Base-by-base conservation (phyloP, 1,140 invertebrate genomes). In the Tetragonula clypearis region DNA sequence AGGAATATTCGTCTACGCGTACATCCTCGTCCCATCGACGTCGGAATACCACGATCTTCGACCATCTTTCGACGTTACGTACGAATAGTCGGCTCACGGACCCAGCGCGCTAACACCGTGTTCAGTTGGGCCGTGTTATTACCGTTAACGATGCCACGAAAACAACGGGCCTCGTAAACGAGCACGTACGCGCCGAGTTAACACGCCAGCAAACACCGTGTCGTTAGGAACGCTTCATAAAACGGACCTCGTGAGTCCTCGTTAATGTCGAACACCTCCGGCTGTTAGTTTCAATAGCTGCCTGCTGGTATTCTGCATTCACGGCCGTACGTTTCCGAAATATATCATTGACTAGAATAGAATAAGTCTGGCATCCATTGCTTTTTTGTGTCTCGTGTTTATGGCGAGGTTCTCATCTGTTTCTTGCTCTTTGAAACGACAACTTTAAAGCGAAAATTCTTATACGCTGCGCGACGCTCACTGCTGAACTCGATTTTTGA, bases 161-260 rank as follows among this genome's bases (percentile, higher is more conserved):
- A 90, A 90, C 88, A 87, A 88, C 79, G 66, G 26, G 14, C 68
- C 72, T 82, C 86, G 79, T 90, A 88, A 90, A 88, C 77, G 88
- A 62, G 49, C 60, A 58, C 58, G 75, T 86, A 86, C 71, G 79
- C 75, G 58, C 11, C 35, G 68, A 79, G 79, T 86, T 82, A 82
- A 23, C 84, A 19, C 21, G 56, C 41, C 55, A 9, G 69, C 68
- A 49, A 74, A 66, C 30, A 19, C 30, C 58, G 79, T 82, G 72
- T 88, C 84, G 88, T 89, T 90, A 87, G 62, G 62, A 49, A 76
- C 74, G 79, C 85, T 85, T 82, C 88, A 74, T 88, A 87, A 88
- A 90, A 90, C 77, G 71, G 53, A 81, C 68, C 68, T 82, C 79
- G 83, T 74, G 87, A 87, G 69, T 85, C 77, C 86, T 90, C 87